Conservation (phyloP, 1,140 invertebrate species). For the Aphelinus atriplicis region DNA sequence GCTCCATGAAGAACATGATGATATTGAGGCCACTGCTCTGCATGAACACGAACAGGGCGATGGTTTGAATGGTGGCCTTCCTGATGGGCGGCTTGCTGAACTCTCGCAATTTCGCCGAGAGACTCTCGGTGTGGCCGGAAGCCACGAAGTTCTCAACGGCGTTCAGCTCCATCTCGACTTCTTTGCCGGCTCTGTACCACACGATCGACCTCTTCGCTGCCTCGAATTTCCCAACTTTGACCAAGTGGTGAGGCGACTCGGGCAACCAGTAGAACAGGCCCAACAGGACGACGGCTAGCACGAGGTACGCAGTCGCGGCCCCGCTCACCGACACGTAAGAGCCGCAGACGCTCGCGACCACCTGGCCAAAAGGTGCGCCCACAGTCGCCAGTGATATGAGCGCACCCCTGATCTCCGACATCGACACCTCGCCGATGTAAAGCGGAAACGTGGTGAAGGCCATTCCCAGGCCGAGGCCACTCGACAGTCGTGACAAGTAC, state of each 20-base stretch:
- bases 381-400: constrained; percentile 72
- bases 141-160: constrained; percentile 36
- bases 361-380: constrained; percentile 70
- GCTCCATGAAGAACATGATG: constrained; percentile 77
- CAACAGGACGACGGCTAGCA: constrained; percentile 79
- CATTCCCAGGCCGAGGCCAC: constrained; percentile 74
- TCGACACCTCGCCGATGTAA: constrained; percentile 73
- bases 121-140: not conserved
- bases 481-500: constrained; percentile 67
- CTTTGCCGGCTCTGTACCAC: constrained; percentile 35
- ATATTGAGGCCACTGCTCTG: constrained; percentile 81
- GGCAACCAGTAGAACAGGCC: constrained; percentile 73
- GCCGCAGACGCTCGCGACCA: constrained; percentile 75
- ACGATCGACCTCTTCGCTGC: constrained; percentile 67
- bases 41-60: constrained; percentile 76
- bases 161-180: constrained; percentile 27
- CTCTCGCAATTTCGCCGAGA: constrained; percentile 23
- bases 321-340: constrained; percentile 68
- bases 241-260: constrained; percentile 76
- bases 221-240: constrained; percentile 67
- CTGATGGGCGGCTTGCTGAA: constrained; percentile 48
- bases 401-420: constrained; percentile 71
- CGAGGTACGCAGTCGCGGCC: constrained; percentile 69
- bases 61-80: constrained; percentile 71
- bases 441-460: constrained; percentile 74